A percentile compares a stretch with the other conserved stretches of the same genome.
Conservation (phyloP, 1,140 invertebrate species). For the Neotoxoptera formosana region DNA sequence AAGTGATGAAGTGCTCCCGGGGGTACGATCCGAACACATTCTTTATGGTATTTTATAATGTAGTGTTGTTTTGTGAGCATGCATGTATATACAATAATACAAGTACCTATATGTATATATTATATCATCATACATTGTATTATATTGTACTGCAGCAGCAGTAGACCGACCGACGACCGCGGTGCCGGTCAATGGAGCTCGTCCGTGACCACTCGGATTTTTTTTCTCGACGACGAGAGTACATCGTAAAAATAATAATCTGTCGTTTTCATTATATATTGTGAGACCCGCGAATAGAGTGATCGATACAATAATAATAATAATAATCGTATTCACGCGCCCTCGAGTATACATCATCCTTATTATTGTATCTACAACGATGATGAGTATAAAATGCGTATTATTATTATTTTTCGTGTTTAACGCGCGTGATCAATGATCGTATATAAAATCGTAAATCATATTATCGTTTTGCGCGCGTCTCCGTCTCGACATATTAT, state of each 20-base stretch:
- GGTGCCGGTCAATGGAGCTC: slow-evolving; percentile 27
- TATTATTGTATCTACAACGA: background rate
- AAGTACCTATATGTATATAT: background rate
- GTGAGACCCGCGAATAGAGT: background rate
- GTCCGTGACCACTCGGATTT: slow-evolving; percentile 33
- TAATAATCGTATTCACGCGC: background rate
- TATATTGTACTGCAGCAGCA: background rate
- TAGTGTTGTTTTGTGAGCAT: background rate
- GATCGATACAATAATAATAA: background rate
- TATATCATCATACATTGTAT: background rate
- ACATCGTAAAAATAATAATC: background rate
- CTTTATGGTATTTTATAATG: background rate
- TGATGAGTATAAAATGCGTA: background rate
- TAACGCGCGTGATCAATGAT: background rate
- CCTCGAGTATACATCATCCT: background rate
- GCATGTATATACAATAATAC: background rate
- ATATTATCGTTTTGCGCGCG: background rate
- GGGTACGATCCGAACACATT: slow-evolving; percentile 33
- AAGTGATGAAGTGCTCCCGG: slow-evolving; percentile 52
- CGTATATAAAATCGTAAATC: background rate
- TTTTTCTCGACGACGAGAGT: background rate
- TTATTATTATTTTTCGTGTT: background rate
- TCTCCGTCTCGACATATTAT: background rate
- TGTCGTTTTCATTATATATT: slow-evolving; percentile 11
- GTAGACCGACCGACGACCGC: background rate